A percentile compares a stretch with the other conserved stretches of the same genome.
Evolutionary conservation across 2,888 invertebrate genomes (phyloP).

Genomic region (Rutpela maculata): DNA sequence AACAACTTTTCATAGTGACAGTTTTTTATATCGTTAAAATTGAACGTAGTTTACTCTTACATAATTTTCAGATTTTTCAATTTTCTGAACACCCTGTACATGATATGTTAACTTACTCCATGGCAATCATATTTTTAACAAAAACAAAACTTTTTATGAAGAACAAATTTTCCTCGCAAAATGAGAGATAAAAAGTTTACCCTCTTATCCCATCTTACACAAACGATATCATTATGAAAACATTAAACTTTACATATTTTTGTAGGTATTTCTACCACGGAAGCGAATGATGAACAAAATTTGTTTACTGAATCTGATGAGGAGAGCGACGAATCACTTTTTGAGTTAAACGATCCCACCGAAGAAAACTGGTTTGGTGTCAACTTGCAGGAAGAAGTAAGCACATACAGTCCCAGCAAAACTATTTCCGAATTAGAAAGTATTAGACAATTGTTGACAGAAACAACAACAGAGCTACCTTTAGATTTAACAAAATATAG

Average conservation of each 20-base stretch:
- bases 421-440: background rate
- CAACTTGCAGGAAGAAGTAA: background rate
- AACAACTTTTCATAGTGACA: no score
- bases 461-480: background rate
- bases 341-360: constrained; percentile 36
- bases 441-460: background rate
- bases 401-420: background rate
- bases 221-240: background rate
- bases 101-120: no score
- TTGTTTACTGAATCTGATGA: constrained; percentile 33
- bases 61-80: no score
- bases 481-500: background rate
- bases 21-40: no score
- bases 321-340: constrained; percentile 44
- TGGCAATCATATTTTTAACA: no score
- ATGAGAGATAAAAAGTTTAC: no score
- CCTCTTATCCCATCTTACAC: no score
- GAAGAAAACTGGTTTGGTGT: constrained; percentile 40
- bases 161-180: no score
- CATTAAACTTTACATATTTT: constrained; percentile 2
- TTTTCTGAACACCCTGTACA: no score
- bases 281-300: constrained; percentile 8
- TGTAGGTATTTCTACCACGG: background rate
- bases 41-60: no score
- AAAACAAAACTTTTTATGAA: no score